A percentile compares a stretch with the other conserved stretches of the same genome.
Conservation (phyloP, 2,113 vertebrate species). For the Phyllopteryx taeniolatus region DNA sequence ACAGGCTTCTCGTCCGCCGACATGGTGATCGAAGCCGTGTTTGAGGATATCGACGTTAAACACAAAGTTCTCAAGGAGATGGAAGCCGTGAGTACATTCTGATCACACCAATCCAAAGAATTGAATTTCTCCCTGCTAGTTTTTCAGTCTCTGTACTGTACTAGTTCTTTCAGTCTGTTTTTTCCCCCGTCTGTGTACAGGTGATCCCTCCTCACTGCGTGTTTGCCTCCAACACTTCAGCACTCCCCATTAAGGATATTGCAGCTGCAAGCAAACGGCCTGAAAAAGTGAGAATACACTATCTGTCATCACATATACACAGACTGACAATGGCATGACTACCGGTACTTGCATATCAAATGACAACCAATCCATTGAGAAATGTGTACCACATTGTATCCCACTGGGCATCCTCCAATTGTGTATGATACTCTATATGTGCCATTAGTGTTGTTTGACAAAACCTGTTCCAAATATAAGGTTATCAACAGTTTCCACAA, state of each 20-base stretch:
- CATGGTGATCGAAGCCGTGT: slow-evolving; percentile 81
- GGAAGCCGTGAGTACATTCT: slow-evolving; percentile 72
- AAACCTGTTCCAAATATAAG: too few relatives aligned
- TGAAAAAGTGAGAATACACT: slow-evolving; percentile 74
- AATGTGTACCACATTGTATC: too few relatives aligned
- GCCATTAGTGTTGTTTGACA: too few relatives aligned
- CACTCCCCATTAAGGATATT: slow-evolving; percentile 83
- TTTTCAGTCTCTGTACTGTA: neutral
- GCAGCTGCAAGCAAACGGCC: slow-evolving; percentile 83
- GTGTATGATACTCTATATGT: too few relatives aligned
- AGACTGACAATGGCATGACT: too few relatives aligned
- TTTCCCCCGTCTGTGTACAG: slow-evolving; percentile 49
- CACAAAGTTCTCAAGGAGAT: slow-evolving; percentile 86
- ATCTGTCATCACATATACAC: neutral
- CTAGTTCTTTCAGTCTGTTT: too few relatives aligned
- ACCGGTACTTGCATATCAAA: too few relatives aligned
- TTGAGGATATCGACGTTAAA: slow-evolving; percentile 3
- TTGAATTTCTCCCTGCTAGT: neutral
- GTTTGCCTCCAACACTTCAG: slow-evolving; percentile 78
- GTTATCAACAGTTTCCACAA: too few relatives aligned
- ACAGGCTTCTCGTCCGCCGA: slow-evolving; percentile 78
- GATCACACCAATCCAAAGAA: neutral
- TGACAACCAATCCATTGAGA: too few relatives aligned
- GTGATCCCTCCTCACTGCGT: slow-evolving; percentile 70
- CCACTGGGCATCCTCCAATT: too few relatives aligned